phyloP scores from a whole-genome alignment of 2,888 invertebrate species.

The Agrotis clavis region DNA sequence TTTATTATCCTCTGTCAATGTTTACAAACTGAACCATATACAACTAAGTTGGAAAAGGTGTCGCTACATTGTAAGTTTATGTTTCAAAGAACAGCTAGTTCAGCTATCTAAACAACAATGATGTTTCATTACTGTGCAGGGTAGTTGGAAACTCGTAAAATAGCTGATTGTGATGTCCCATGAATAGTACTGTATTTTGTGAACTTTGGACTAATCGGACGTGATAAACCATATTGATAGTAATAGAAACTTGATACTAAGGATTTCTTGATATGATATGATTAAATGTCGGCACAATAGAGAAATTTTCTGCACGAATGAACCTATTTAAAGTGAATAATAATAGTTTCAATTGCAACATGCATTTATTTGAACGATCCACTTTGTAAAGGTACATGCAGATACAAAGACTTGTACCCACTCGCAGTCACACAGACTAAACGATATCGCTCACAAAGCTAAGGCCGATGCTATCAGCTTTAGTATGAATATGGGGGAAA shows the following conservation, averaged over 20 bases:
- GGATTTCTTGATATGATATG: too few species aligned
- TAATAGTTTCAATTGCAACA: too few species aligned
- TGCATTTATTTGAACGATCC: not conserved
- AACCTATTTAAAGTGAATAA: not conserved
- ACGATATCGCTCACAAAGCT: not conserved
- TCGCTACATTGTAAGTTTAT: conserved; percentile 8
- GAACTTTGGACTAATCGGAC: not conserved
- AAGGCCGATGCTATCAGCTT: conserved; percentile 2
- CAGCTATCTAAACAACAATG: conserved; percentile 25
- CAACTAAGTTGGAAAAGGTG: conserved; percentile 23
- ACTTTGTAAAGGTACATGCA: not conserved
- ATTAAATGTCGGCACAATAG: too few species aligned
- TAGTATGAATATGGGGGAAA: not conserved
- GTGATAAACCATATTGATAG: not conserved
- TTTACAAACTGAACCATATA: not conserved
- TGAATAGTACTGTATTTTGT: not conserved
- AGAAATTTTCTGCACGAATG: not conserved
- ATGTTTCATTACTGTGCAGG: conserved; percentile 7
- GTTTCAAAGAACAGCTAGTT: not conserved
- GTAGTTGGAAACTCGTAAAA: conserved; percentile 17
- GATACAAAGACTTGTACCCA: not conserved
- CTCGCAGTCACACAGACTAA: not conserved
- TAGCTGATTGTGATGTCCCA: conserved; percentile 5
- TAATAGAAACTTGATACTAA: too few species aligned
- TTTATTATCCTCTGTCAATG: not conserved